phyloP scores from a whole-genome alignment of 2,113 vertebrate genomes.

The Theristicus caerulescens region DNA sequence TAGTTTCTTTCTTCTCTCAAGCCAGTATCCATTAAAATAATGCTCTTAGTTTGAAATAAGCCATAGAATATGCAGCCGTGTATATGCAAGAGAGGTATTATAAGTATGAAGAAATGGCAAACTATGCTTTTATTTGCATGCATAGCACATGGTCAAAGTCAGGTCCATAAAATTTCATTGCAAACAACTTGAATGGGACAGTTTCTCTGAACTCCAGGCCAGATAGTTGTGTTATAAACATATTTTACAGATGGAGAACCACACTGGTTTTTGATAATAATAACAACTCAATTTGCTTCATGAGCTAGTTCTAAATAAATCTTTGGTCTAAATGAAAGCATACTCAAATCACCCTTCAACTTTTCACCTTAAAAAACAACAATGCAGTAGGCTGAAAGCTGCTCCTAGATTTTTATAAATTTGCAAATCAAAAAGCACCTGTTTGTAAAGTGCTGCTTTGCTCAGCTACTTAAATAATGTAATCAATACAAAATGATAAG shows the following conservation, averaged over 20 bases:
- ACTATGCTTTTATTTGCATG: background rate
- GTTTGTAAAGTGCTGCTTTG: constrained; percentile 69
- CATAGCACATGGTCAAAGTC: background rate
- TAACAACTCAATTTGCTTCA: background rate
- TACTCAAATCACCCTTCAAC: constrained; percentile 31
- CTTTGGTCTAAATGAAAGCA: constrained; percentile 1
- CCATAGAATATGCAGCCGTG: background rate
- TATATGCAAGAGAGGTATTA: background rate
- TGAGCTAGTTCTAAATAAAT: background rate
- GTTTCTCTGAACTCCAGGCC: background rate
- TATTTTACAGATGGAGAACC: background rate
- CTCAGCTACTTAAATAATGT: constrained; percentile 62
- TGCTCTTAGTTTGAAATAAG: background rate
- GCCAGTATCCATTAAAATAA: background rate
- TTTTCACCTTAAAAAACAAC: constrained; percentile 32
- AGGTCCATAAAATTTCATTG: background rate
- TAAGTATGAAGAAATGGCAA: background rate
- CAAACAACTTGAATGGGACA: background rate
- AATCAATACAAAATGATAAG: constrained; percentile 37
- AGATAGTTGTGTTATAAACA: background rate
- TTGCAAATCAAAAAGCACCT: constrained; percentile 67
- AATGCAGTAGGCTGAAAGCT: background rate
- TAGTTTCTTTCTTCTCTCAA: background rate
- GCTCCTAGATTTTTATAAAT: constrained; percentile 34
- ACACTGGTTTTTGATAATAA: background rate